Evolutionary conservation across 2,888 invertebrate species (phyloP).

Genomic region (Eristalis tenax): DNA sequence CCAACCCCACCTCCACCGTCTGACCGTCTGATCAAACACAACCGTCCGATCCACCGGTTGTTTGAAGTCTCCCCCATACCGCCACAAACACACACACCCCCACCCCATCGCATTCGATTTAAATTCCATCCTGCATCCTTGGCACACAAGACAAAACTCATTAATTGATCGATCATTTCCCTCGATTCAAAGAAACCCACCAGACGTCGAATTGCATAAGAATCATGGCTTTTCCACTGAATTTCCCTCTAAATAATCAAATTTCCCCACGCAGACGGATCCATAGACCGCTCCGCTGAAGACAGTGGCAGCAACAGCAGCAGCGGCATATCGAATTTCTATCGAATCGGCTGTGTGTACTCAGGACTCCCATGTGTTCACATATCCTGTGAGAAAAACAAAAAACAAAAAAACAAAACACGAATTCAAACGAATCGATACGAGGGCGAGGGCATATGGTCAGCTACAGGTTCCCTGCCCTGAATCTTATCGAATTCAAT

Average conservation of each 20-base stretch:
- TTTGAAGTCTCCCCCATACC: not conserved
- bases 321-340: slow-evolving; percentile 35
- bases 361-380: slow-evolving; percentile 21
- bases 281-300: too few relatives aligned
- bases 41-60: not conserved
- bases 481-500: not conserved
- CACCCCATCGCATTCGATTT: not conserved
- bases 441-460: slow-evolving; percentile 25
- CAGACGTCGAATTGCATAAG: slow-evolving; percentile 38
- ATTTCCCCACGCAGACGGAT: slow-evolving; percentile 3
- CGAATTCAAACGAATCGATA: slow-evolving; percentile 31
- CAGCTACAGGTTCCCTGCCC: not conserved
- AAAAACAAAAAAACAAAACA: not conserved
- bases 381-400: slow-evolving; percentile 41
- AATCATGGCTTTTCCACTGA: slow-evolving; percentile 5
- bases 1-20: not conserved
- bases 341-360: slow-evolving; percentile 9
- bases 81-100: not conserved
- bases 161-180: slow-evolving; percentile 23
- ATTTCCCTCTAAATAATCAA: slow-evolving; percentile 38
- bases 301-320: not conserved
- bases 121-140: not conserved
- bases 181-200: not conserved
- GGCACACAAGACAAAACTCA: not conserved
- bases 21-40: not conserved